Evolutionary conservation across 2,113 vertebrate genomes (phyloP).

Genomic region (Gobio gobio): DNA sequence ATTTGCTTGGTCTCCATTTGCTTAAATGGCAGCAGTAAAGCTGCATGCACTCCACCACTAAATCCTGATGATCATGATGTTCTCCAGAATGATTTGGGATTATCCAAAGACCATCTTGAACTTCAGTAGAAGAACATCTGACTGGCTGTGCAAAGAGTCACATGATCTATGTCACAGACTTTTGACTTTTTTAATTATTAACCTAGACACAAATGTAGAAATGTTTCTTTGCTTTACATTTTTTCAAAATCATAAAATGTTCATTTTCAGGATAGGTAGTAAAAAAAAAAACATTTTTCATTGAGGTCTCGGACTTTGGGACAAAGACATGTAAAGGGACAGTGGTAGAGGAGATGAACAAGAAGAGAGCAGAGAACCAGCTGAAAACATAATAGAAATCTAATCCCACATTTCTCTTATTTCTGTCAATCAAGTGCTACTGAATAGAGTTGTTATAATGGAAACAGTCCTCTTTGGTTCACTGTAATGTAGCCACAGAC

Average conservation of each 20-base stretch:
- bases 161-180: neutral
- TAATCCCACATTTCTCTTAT: neutral
- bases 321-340: neutral
- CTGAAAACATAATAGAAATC: neutral
- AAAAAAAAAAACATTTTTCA: neutral
- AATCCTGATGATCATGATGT: too few relatives aligned
- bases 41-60: too few relatives aligned
- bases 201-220: neutral
- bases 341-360: neutral
- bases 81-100: too few relatives aligned
- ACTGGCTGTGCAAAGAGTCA: neutral
- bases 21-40: too few relatives aligned
- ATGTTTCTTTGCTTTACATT: neutral
- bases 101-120: neutral
- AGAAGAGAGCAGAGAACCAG: neutral
- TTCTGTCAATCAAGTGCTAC: constrained; percentile 8
- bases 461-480: neutral
- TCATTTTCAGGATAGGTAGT: neutral
- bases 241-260: neutral
- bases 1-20: too few relatives aligned
- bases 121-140: neutral
- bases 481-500: neutral
- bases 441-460: constrained; percentile 11
- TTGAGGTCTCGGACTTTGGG: neutral
- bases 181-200: neutral